Conservation (phyloP, 2,113 vertebrate genomes). For the Rutilus rutilus region DNA sequence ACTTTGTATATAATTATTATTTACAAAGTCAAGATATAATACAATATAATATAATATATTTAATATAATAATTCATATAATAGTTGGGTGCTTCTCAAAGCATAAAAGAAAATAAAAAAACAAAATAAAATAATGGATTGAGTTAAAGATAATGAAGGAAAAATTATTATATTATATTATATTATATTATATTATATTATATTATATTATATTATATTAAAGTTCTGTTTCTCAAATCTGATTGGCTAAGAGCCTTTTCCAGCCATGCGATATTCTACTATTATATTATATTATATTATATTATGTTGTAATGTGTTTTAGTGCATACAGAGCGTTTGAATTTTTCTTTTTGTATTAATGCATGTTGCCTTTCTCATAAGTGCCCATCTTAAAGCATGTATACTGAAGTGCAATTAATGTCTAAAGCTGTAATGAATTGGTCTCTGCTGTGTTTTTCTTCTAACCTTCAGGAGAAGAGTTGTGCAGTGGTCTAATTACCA, state of each 20-base stretch:
- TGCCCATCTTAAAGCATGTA: not conserved
- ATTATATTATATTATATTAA: no score
- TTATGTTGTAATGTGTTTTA: not conserved
- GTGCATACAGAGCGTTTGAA: no score
- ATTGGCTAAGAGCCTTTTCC: no score
- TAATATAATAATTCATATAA: not conserved
- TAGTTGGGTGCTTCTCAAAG: not conserved
- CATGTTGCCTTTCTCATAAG: not conserved
- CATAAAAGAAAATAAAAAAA: not conserved
- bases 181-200: not conserved
- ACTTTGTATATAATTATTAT: no score
- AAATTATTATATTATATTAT: not conserved
- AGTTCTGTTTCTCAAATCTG: no score
- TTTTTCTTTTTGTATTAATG: not conserved
- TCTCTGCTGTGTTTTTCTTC: slow-evolving; percentile 37
- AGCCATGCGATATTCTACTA: not conserved
- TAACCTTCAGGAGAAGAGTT: slow-evolving; percentile 80
- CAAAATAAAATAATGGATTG: not conserved
- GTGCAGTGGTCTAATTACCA: slow-evolving; percentile 76
- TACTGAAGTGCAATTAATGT: not conserved
- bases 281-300: not conserved
- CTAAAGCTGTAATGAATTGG: not conserved
- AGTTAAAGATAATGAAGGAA: not conserved
- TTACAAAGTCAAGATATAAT: not conserved
- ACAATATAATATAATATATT: not conserved